Conservation (phyloP, 2,113 vertebrate species). For the Oncorhynchus masou region DNA sequence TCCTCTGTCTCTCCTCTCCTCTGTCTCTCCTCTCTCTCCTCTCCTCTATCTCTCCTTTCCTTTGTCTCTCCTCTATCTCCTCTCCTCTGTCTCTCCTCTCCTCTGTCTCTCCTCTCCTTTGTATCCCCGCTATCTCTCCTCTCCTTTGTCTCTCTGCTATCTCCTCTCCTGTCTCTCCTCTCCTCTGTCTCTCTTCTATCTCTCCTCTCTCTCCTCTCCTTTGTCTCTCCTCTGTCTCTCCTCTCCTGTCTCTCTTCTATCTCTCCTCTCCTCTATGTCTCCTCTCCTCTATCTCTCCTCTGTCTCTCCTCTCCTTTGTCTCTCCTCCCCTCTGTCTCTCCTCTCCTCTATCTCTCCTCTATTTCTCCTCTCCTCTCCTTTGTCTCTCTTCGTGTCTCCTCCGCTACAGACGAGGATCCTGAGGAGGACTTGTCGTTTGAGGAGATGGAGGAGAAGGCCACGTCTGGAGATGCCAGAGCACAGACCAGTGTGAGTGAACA, state of each 20-base stretch:
- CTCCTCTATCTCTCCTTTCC: too few species aligned
- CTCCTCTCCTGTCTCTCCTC: too few species aligned
- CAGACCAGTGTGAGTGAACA: conserved; percentile 81
- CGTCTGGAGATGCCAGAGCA: conserved; percentile 84
- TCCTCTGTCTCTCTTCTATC: too few species aligned
- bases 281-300: neutral
- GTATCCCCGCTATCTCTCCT: too few species aligned
- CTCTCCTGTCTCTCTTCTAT: neutral
- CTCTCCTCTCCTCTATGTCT: neutral
- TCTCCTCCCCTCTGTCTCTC: too few species aligned
- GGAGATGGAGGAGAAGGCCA: conserved; percentile 83
- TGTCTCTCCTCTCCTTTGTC: too few species aligned
- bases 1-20: too few species aligned
- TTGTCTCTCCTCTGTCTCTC: accelerated
- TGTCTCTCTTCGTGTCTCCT: neutral
- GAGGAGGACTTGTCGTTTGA: conserved; percentile 77
- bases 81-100: accelerated
- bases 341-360: neutral
- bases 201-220: too few species aligned
- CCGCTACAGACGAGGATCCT: conserved; percentile 66
- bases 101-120: neutral
- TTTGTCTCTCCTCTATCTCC: too few species aligned
- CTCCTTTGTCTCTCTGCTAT: neutral
- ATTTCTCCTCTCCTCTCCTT: neutral
- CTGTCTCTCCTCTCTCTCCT: too few species aligned